A percentile compares a stretch with the other conserved stretches of the same genome.
Evolutionary conservation across 2,113 vertebrate genomes (phyloP).

Genomic region (Brachyhypopomus gauderio): DNA sequence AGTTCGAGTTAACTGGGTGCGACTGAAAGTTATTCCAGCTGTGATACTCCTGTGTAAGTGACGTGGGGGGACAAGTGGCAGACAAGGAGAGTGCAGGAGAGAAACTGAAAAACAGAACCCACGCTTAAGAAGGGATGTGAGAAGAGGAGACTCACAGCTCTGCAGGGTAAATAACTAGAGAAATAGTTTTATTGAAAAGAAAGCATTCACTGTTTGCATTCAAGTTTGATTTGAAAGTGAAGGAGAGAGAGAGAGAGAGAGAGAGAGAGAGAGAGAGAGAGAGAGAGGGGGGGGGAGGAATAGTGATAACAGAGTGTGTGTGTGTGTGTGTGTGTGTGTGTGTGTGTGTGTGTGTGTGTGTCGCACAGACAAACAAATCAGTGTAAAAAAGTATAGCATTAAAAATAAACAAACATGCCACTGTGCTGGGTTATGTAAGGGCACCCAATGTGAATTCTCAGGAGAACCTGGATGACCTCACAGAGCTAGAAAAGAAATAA

Average conservation of each 20-base stretch:
- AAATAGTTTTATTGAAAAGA: background rate
- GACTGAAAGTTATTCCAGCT: too few species aligned
- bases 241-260: slow-evolving; percentile 50
- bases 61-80: background rate
- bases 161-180: background rate
- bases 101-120: background rate
- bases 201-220: background rate
- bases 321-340: slow-evolving; percentile 49
- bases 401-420: slow-evolving; percentile 66
- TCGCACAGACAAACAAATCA: slow-evolving; percentile 45
- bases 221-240: too few species aligned
- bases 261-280: too few species aligned
- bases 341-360: too few species aligned
- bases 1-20: too few species aligned
- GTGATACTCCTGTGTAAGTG: background rate
- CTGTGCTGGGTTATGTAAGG: too few species aligned
- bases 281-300: slow-evolving; percentile 73
- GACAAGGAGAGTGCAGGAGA: background rate
- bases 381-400: slow-evolving; percentile 53
- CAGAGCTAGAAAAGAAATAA: slow-evolving; percentile 20
- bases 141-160: background rate
- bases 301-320: slow-evolving; percentile 46
- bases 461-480: slow-evolving; percentile 22
- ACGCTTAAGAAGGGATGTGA: background rate
- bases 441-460: slow-evolving; percentile 6